Conservation (phyloP, 2,888 invertebrate genomes). For the Meiosimyza platycephala region DNA sequence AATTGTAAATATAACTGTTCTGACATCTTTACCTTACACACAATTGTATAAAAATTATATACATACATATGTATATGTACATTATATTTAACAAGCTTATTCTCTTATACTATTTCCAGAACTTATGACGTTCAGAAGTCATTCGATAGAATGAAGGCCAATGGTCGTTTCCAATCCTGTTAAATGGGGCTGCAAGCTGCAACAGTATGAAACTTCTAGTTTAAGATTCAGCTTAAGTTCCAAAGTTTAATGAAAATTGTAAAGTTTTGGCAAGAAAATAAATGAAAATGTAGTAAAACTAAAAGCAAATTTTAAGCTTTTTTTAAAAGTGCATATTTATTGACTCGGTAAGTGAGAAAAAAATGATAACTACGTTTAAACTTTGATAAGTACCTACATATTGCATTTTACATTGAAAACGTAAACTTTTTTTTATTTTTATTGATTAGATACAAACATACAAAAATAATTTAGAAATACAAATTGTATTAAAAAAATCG, state of each 20-base stretch:
- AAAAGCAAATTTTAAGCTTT: background rate
- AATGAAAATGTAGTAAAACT: background rate
- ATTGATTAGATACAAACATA: conserved; percentile 52
- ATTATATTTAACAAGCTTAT: background rate
- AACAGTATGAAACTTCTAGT: conserved; percentile 22
- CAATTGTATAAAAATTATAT: too few relatives aligned
- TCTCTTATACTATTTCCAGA: conserved; percentile 48
- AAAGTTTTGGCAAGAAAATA: conserved; percentile 15
- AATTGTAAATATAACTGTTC: too few relatives aligned
- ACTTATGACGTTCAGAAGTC: conserved; percentile 66
- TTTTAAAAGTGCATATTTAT: background rate
- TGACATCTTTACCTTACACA: too few relatives aligned
- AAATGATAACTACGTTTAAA: too few relatives aligned
- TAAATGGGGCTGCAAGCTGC: conserved; percentile 43
- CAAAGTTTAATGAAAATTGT: conserved; percentile 35
- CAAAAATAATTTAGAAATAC: conserved; percentile 43
- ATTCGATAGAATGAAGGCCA: conserved; percentile 66
- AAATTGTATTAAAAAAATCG: background rate
- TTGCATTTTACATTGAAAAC: too few relatives aligned
- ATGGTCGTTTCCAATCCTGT: conserved; percentile 67
- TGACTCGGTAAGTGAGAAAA: too few relatives aligned
- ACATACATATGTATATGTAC: background rate
- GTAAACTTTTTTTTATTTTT: conserved; percentile 35
- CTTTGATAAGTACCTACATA: too few relatives aligned
- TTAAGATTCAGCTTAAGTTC: conserved; percentile 35